Conservation (phyloP, 2,797 vertebrate genomes). For the Gymnoscopelus microlampas region DNA sequence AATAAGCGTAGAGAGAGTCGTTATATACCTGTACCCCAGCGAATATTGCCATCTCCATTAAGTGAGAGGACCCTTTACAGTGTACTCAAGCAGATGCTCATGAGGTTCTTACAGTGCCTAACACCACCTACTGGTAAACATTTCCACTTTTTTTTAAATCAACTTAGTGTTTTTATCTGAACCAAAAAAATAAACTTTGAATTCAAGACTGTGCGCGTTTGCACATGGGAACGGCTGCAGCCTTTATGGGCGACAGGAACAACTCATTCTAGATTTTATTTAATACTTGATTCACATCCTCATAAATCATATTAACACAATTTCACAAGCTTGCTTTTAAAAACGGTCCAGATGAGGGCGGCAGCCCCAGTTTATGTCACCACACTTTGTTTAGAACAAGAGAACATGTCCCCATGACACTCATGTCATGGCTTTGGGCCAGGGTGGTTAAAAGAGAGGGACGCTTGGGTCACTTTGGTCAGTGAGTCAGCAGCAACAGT, state of each 20-base stretch:
- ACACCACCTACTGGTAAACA: constrained; percentile 1
- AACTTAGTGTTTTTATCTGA: no score
- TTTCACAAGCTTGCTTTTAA: constrained; percentile 46
- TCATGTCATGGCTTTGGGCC: constrained; percentile 47
- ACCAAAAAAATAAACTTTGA: no score
- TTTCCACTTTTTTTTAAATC: neutral
- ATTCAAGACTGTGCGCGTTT: no score
- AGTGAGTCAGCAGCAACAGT: constrained; percentile 82
- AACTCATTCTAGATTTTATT: constrained; percentile 46
- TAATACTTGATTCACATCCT: constrained; percentile 51
- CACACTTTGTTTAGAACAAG: constrained; percentile 27
- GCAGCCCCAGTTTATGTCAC: constrained; percentile 36
- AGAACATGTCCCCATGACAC: constrained; percentile 29
- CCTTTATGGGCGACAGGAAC: constrained; percentile 27
- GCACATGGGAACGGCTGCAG: neutral
- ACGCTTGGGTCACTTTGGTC: constrained; percentile 78
- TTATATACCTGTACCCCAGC: constrained; percentile 17
- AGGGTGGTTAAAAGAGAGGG: constrained; percentile 63
- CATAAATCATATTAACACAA: constrained; percentile 23
- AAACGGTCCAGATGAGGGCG: constrained; percentile 35
- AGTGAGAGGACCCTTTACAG: constrained; percentile 22
- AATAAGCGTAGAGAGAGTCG: constrained; percentile 47
- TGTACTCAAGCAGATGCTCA: constrained; percentile 32
- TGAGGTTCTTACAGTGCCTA: constrained; percentile 21
- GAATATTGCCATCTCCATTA: constrained; percentile 45